Percentiles rank a stretch among this genome's conserved stretches.
phyloP scores from a whole-genome alignment of 2,888 invertebrate species.

The Macaria liturata region DNA sequence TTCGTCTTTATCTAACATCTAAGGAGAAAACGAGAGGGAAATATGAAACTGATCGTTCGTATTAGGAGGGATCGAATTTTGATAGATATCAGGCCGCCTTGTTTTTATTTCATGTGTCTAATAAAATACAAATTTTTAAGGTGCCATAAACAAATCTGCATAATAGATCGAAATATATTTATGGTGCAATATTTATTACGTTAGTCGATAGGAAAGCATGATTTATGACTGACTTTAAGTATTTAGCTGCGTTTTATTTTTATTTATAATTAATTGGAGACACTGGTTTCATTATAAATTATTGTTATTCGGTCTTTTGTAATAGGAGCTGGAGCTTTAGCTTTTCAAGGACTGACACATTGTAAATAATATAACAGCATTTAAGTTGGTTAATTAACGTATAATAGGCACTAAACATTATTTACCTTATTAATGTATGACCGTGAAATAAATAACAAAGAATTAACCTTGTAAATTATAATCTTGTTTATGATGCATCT shows the following conservation, averaged over 20 bases:
- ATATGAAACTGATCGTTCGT: slow-evolving; percentile 32
- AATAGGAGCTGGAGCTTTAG: not conserved
- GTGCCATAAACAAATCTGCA: slow-evolving; percentile 52
- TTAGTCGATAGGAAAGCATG: slow-evolving; percentile 49
- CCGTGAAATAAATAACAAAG: slow-evolving; percentile 2
- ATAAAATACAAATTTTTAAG: slow-evolving; percentile 51
- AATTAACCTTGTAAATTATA: slow-evolving; percentile 1
- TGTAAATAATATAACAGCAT: slow-evolving; percentile 8
- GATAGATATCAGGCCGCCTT: slow-evolving; percentile 38
- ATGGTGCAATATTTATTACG: slow-evolving; percentile 47
- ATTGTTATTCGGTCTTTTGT: slow-evolving; percentile 19
- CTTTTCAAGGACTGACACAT: slow-evolving; percentile 5
- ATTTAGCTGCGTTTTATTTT: slow-evolving; percentile 43
- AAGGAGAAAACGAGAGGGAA: slow-evolving; percentile 23
- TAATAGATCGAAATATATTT: slow-evolving; percentile 48
- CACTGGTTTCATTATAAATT: slow-evolving; percentile 29
- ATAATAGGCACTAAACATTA: not conserved
- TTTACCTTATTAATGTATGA: slow-evolving; percentile 9
- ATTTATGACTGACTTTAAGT: slow-evolving; percentile 48
- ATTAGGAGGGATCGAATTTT: slow-evolving; percentile 33
- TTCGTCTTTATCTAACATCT: slow-evolving; percentile 15
- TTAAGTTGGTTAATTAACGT: slow-evolving; percentile 8
- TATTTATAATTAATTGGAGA: slow-evolving; percentile 45
- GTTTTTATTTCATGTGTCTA: slow-evolving; percentile 42
- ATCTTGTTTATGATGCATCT: not conserved